These are phyloP conservation scores for Pogonus chalceus DNA, from an alignment of 1,140 invertebrate genomes.

Conservation along the genomic window DNA sequence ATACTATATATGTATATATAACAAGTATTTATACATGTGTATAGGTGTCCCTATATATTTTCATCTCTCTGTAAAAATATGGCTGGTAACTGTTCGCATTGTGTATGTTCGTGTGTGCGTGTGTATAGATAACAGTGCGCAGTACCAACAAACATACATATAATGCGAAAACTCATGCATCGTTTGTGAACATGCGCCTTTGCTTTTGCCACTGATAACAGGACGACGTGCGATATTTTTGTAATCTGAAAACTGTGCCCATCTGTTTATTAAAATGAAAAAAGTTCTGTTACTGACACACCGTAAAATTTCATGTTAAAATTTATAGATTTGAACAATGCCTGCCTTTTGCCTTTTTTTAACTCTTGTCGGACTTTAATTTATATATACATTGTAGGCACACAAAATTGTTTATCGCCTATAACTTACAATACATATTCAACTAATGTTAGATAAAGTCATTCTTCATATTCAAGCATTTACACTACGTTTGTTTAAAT, in stretches of 20 bases:
- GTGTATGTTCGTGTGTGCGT: constrained; percentile 1
- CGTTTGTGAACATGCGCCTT: background rate
- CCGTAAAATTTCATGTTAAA: background rate
- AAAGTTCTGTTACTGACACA: background rate
- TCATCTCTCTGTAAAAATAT: constrained; percentile 2
- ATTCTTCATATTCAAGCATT: no score
- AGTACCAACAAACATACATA: background rate
- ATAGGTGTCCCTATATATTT: constrained; percentile 3
- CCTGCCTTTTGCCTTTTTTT: no score
- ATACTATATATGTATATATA: no score
- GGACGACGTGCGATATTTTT: constrained; percentile 2
- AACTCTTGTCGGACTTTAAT: no score
- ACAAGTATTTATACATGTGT: no score
- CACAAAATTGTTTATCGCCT: no score
- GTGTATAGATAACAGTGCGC: background rate
- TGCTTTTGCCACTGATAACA: constrained; percentile 4
- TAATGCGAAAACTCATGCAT: background rate
- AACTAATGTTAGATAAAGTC: no score
- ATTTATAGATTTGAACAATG: no score
- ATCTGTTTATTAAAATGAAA: constrained; percentile 5
- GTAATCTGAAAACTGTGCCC: background rate
- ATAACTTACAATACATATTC: no score
- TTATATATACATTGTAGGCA: no score
- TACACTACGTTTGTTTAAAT: no score
- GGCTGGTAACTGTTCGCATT: background rate